Conservation (phyloP, 2,797 vertebrate genomes). For the Tolypeutes matacus region DNA sequence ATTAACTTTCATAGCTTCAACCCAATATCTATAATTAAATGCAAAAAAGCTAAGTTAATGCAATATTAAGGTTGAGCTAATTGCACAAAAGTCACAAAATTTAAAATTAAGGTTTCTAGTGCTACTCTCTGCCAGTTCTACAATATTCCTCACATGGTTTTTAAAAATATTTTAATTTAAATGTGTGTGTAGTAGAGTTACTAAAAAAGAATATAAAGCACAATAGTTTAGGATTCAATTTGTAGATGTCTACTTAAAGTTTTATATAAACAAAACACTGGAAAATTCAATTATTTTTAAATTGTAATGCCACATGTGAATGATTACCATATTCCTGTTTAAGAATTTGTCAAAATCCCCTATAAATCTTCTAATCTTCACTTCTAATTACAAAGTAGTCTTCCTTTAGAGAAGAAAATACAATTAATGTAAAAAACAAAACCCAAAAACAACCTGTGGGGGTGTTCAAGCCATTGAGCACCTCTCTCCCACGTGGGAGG, state of each 20-base stretch:
- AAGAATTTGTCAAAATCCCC: slow-evolving; percentile 50
- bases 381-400: slow-evolving; percentile 49
- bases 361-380: slow-evolving; percentile 42
- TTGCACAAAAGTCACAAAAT: slow-evolving; percentile 82
- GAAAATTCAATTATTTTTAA: slow-evolving; percentile 61
- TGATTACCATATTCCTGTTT: slow-evolving; percentile 17
- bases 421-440: slow-evolving; percentile 29
- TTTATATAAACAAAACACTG: slow-evolving; percentile 29
- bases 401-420: slow-evolving; percentile 26
- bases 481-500: too few relatives aligned
- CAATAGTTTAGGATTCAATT: slow-evolving; percentile 21
- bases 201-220: slow-evolving; percentile 54
- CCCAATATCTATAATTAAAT: slow-evolving; percentile 88
- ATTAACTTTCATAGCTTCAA: slow-evolving; percentile 88
- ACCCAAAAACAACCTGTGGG: background rate
- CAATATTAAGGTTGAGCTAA: slow-evolving; percentile 84
- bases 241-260: slow-evolving; percentile 43
- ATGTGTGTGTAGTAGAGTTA: slow-evolving; percentile 12
- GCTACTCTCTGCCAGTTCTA: slow-evolving; percentile 53
- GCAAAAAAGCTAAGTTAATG: slow-evolving; percentile 84
- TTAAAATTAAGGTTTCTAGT: slow-evolving; percentile 81
- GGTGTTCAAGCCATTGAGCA: too few relatives aligned
- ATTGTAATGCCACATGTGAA: slow-evolving; percentile 39
- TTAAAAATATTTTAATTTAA: slow-evolving; percentile 69
- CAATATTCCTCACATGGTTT: slow-evolving; percentile 59